phyloP scores from a whole-genome alignment of 2,797 vertebrate genomes.

The Syngnathus acus region DNA sequence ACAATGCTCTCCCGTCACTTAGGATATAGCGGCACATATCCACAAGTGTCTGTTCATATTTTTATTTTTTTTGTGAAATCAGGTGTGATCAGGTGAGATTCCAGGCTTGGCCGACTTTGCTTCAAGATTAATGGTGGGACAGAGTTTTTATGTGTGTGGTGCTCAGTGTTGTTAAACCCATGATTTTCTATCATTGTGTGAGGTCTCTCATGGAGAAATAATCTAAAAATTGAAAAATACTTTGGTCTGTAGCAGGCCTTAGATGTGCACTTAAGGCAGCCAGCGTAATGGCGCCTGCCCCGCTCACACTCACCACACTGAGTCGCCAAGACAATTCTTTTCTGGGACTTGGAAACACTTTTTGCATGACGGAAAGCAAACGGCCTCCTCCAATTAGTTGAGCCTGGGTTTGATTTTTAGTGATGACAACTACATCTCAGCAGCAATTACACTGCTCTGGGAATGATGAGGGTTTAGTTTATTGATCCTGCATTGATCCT shows the following conservation, averaged over 20 bases:
- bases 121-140: too few species aligned
- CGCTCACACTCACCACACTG: conserved; percentile 55
- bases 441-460: conserved; percentile 70
- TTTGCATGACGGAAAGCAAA: conserved; percentile 54
- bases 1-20: too few species aligned
- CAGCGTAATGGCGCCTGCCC: conserved; percentile 53
- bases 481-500: conserved; percentile 73
- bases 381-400: conserved; percentile 67
- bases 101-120: too few species aligned
- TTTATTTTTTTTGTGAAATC: too few species aligned
- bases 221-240: too few species aligned
- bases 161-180: too few species aligned
- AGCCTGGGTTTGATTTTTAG: conserved; percentile 69
- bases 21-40: too few species aligned
- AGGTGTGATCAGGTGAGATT: too few species aligned
- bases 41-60: too few species aligned
- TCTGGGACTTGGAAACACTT: conserved; percentile 48
- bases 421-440: conserved; percentile 73
- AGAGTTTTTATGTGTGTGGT: too few species aligned
- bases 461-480: conserved; percentile 78
- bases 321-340: conserved; percentile 52
- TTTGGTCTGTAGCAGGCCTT: conserved; percentile 22
- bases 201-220: too few species aligned
- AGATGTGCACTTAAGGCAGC: conserved; percentile 34
- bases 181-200: too few species aligned